Evolutionary conservation across 2,113 vertebrate species (phyloP), one percentile per base, ranked within the genome.

Genomic region (Gymnocephalus cernua): DNA sequence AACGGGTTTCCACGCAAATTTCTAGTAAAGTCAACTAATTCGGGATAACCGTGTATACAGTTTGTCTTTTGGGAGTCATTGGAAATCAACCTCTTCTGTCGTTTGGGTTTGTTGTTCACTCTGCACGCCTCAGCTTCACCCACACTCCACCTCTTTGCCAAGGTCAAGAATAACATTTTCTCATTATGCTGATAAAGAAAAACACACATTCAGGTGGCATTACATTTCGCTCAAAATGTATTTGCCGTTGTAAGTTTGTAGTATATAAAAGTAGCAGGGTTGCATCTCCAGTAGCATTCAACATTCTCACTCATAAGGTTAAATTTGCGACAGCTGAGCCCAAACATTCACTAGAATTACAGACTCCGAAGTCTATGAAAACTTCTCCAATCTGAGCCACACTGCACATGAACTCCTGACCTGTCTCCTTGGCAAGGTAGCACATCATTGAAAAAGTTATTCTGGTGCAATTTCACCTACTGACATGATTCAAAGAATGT

Each of bases 401-500:
- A 38, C 27, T 19, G 44, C 27, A 29, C 18, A 35, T 29, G 41
- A 73, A 53, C 68, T 41, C 19, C 27, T 67, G 68, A 47, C 62
- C 61, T 67, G 62, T 38, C 62, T 69, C 32, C 57, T 19, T 61
- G 35, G 13, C 16, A 48, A 10, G 51, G 27, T 14, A 58, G 32
- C 48, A n/a, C 29, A 53, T 32, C 29, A 48, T n/a, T 57, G 13
- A 53, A 53, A 82, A 74, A 63, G 15, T 21, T 35, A 56, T 45
- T 48, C 27, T 54, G 21, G 11, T 59, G 62, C 25, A 64, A 38
- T 38, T 65, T 66, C n/a, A 47, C 25, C 61, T 4, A 4, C 27
- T 4, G 41, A 65, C 58, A 51, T 1, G 7, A 64, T 45, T 53
- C 23, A 45, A 62, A 65, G 6, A 65, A 66, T 5, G 4, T 2